Evolutionary conservation across 2,888 invertebrate genomes (phyloP).

Genomic region (Aphodius sticticus): DNA sequence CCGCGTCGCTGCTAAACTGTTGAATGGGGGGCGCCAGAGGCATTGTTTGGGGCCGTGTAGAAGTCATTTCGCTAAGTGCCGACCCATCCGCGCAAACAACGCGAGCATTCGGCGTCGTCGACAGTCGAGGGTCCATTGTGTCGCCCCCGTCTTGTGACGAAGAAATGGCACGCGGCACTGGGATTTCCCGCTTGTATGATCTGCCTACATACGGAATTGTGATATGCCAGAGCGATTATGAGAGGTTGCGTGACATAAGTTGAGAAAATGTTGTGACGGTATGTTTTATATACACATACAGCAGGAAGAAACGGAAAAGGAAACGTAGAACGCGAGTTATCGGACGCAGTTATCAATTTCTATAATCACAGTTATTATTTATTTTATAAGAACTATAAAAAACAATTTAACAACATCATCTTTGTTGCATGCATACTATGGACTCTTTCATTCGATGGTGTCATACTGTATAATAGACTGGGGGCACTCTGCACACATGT

Average conservation of each 20-base stretch:
- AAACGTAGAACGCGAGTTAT: no score
- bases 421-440: no score
- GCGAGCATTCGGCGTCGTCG: conserved; percentile 42
- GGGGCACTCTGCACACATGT: no score
- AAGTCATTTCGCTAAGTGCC: conserved; percentile 57
- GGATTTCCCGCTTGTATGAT: conserved; percentile 6
- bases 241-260: background rate
- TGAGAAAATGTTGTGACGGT: background rate
- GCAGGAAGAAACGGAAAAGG: no score
- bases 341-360: no score
- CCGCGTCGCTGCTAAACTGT: conserved; percentile 27
- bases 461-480: no score
- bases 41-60: conserved; percentile 50
- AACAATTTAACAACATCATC: no score
- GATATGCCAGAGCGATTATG: background rate
- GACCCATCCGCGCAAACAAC: conserved; percentile 50
- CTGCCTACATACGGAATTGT: background rate
- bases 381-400: no score
- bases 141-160: conserved; percentile 39
- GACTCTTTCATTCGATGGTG: no score
- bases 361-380: no score
- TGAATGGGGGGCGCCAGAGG: conserved; percentile 42
- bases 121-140: conserved; percentile 31
- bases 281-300: no score
- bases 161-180: conserved; percentile 43